Evolutionary conservation across 2,797 vertebrate species (phyloP), one percentile per base, ranked within the genome.

Genomic region (Neosalanx taihuensis): DNA sequence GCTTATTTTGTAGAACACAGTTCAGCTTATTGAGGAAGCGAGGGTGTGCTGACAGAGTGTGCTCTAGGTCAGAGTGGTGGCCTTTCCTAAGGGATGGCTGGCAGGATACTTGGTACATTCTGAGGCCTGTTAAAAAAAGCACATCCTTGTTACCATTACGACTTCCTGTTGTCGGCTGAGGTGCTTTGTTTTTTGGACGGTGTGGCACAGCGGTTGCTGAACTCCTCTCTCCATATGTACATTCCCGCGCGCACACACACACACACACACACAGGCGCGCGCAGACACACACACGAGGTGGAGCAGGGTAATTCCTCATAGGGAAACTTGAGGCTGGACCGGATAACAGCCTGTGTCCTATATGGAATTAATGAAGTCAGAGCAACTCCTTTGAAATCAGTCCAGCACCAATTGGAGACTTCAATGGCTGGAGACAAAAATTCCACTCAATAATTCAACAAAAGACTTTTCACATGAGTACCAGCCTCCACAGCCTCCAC

Each of bases 141-240:
- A 67, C 29, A 69, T 69, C 57, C 33, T 69, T 23, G 68, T 29
- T 49, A 18, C 49, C 69, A 70, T 70, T 70, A 61, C 58, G 61
- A 70, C 69, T 61, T 70, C 68, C 68, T 59, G 35, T 60, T 69
- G 33, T 69, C 57, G 37, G n/a, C 20, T 29, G 20, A 29, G 10
- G 7, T 69, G n/a, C 57, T 41, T 64, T 64, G 62, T 60, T 60
- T 59, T 13, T 46, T 12, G 41, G 41, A 46, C 30, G 17, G 31
- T 53, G 20, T 26, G 41, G 23, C n/a, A 18, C 41, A 51, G 23
- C 15, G 23, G 20, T 46, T 49, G 20, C 37, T 13, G 64, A 29
- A 6, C 10, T 23, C 20, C 18, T 4, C n/a, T 1, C n/a, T 6
- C 4, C 30, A 12, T 18, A 7, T 20, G 41, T 29, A 61, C 63